These are phyloP conservation scores for Centropristis striata DNA, from an alignment of 2,113 vertebrate species.

Conservation along the genomic window DNA sequence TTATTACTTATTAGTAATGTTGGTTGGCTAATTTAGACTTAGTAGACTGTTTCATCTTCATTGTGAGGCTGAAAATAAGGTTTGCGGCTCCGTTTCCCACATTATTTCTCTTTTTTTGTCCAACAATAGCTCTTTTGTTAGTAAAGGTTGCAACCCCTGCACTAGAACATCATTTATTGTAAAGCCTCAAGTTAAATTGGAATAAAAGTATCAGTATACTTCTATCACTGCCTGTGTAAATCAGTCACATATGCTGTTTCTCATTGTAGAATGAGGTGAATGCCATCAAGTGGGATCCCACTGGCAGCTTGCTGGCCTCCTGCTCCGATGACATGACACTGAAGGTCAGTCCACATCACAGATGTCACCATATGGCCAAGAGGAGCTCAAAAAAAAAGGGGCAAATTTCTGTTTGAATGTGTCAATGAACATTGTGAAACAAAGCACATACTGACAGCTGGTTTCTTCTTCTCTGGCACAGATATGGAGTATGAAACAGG, in stretches of 20 bases:
- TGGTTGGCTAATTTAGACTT: too few relatives aligned
- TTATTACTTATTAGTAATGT: too few relatives aligned
- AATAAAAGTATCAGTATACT: too few relatives aligned
- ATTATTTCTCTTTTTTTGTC: too few relatives aligned
- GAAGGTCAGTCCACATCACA: constrained; percentile 87
- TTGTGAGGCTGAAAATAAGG: too few relatives aligned
- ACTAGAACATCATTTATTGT: background rate
- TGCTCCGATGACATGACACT: constrained; percentile 99
- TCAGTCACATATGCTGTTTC: background rate
- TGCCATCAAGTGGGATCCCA: constrained; percentile 99
- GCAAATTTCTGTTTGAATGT: background rate
- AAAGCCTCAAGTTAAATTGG: background rate
- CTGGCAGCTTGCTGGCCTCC: constrained; percentile 97
- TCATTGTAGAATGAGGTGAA: constrained; percentile 95
- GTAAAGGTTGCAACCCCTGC: too few relatives aligned
- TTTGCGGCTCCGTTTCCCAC: too few relatives aligned
- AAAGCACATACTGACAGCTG: background rate
- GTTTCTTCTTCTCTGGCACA: constrained; percentile 56
- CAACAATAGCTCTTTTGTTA: too few relatives aligned
- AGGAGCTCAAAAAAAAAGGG: background rate
- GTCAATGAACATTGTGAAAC: background rate
- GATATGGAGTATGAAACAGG: constrained; percentile 99
- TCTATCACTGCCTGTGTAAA: background rate
- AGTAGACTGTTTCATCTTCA: too few relatives aligned
- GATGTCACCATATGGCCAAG: background rate